These are phyloP conservation scores for Taphrorychus bicolor DNA, from an alignment of 2,888 invertebrate species.

Conservation along the genomic window DNA sequence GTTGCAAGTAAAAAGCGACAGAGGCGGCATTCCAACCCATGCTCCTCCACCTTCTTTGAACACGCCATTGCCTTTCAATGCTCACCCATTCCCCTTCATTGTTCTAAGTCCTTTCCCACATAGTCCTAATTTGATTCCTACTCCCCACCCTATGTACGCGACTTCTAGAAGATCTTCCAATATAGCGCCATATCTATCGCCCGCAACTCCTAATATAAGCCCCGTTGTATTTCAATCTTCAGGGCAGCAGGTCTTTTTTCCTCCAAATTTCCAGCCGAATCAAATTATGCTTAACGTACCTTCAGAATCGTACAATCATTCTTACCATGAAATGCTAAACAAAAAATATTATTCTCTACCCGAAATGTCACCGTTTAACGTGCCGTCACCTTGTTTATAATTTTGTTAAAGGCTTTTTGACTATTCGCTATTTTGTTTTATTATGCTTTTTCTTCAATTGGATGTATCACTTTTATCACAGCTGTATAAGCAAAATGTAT, in stretches of 20 bases:
- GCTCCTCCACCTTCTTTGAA: constrained; percentile 9
- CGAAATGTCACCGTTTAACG: neutral
- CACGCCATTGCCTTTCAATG: neutral
- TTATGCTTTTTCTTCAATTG: too few species aligned
- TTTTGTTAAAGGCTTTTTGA: too few species aligned
- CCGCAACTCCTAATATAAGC: constrained; percentile 42
- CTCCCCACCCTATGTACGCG: neutral
- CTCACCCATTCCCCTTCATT: constrained; percentile 18
- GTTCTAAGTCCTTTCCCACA: constrained; percentile 32
- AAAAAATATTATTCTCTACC: neutral
- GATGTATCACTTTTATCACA: too few species aligned
- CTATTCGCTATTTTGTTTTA: too few species aligned
- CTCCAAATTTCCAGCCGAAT: constrained; percentile 43
- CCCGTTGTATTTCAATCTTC: constrained; percentile 36
- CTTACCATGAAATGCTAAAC: neutral
- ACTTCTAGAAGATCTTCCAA: constrained; percentile 37
- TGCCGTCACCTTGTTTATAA: neutral
- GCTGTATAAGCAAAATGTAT: too few species aligned
- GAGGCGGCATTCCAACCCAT: constrained; percentile 7
- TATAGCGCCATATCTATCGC: constrained; percentile 38
- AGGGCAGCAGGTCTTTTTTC: constrained; percentile 43
- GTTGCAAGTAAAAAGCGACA: constrained; percentile 18
- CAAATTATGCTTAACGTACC: neutral
- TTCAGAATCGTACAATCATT: neutral
- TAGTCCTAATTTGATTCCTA: constrained; percentile 6